These are phyloP conservation scores for Catharus bicknelli DNA, from an alignment of 2,113 vertebrate species.

Conservation along the genomic window DNA sequence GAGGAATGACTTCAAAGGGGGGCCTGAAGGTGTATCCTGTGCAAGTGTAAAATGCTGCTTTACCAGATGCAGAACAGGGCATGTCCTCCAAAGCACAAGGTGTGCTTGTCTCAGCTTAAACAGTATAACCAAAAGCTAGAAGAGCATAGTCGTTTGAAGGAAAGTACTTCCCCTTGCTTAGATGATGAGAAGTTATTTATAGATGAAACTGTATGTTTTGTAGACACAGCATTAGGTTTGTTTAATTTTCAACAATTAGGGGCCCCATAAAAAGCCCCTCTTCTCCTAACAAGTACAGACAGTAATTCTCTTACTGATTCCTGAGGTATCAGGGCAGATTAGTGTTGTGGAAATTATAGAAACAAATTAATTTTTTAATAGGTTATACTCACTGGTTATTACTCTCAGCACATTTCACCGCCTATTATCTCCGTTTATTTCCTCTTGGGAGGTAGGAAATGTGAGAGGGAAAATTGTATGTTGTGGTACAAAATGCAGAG, in stretches of 20 bases:
- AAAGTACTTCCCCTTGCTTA: background rate
- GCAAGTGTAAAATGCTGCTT: background rate
- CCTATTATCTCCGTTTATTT: background rate
- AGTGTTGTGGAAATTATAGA: conserved; percentile 19
- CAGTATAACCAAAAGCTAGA: background rate
- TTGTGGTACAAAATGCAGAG: background rate
- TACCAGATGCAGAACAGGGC: background rate
- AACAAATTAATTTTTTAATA: conserved; percentile 17
- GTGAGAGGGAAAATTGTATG: background rate
- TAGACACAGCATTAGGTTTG: background rate
- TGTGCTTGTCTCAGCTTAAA: background rate
- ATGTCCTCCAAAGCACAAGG: background rate
- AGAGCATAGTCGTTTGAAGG: background rate
- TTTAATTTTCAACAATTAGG: background rate
- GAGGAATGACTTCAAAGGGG: background rate
- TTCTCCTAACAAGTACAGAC: background rate
- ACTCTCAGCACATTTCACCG: background rate
- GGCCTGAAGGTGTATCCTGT: background rate
- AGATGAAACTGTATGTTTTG: background rate
- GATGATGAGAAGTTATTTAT: background rate
- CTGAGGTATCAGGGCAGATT: background rate
- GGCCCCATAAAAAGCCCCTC: background rate
- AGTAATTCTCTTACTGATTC: background rate
- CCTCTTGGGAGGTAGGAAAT: conserved; percentile 5
- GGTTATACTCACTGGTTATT: background rate